A percentile compares a stretch with the other conserved stretches of the same genome.
phyloP scores from a whole-genome alignment of 2,113 vertebrate genomes.

The Sisor rabdophorus region DNA sequence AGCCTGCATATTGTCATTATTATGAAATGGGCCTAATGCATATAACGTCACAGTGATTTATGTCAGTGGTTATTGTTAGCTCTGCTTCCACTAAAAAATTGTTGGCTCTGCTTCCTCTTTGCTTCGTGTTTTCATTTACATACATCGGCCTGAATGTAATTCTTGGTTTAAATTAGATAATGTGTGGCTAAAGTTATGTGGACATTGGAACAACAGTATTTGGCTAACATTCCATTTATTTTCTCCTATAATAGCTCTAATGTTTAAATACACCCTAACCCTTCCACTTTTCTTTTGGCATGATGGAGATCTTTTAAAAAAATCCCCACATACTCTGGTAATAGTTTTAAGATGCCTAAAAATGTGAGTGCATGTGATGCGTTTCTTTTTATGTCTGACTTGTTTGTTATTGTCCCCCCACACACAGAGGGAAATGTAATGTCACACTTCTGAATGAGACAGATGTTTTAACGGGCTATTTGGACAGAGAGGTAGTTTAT shows the following conservation, averaged over 20 bases:
- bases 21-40: too few species aligned
- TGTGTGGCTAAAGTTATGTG: background rate
- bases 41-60: too few species aligned
- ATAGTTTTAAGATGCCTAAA: too few species aligned
- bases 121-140: background rate
- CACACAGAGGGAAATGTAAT: conserved; percentile 87
- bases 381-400: background rate
- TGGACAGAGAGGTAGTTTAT: conserved; percentile 78
- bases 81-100: too few species aligned
- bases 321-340: too few species aligned
- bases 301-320: too few species aligned
- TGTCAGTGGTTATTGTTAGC: too few species aligned
- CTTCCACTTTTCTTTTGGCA: too few species aligned
- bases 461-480: conserved; percentile 80
- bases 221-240: background rate
- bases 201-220: background rate
- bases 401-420: conserved; percentile 23
- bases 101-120: background rate
- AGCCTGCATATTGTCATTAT: too few species aligned
- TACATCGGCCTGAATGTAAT: background rate
- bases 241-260: background rate
- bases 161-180: background rate
- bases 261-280: too few species aligned
- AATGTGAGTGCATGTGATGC: background rate
- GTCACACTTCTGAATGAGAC: conserved; percentile 91